Evolutionary conservation across 2,113 vertebrate genomes (phyloP).

Genomic region (Passer domesticus): DNA sequence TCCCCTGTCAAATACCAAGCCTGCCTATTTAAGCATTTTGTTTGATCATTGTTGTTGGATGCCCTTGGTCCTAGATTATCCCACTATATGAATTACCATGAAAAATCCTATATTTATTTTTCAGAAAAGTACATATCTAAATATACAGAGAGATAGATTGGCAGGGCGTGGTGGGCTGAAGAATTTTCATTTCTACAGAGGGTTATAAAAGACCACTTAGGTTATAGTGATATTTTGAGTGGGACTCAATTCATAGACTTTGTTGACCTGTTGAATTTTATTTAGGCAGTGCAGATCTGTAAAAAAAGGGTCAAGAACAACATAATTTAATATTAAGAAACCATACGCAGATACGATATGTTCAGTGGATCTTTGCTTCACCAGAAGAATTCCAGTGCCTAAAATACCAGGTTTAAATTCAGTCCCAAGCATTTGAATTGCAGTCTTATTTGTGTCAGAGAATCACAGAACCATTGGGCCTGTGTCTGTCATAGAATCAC

Average conservation of each 20-base stretch:
- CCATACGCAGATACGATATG: not conserved
- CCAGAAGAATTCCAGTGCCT: not conserved
- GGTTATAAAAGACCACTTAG: not conserved
- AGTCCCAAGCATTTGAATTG: not conserved
- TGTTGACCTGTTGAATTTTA: not conserved
- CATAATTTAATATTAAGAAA: not conserved
- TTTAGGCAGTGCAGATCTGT: not conserved
- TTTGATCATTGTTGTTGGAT: not conserved
- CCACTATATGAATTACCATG: not conserved
- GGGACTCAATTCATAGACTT: not conserved
- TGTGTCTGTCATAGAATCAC: not conserved
- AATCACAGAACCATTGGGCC: not conserved
- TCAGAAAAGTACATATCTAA: not conserved
- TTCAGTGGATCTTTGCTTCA: not conserved
- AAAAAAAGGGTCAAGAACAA: not conserved
- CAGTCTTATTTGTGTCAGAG: not conserved
- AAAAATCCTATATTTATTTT: not conserved
- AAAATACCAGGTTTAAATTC: not conserved
- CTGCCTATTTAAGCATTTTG: not conserved
- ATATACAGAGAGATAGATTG: not conserved
- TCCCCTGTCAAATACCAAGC: not conserved
- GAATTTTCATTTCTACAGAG: not conserved
- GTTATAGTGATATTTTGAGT: not conserved
- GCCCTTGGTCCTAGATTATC: not conserved
- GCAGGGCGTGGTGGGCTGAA: accelerated